These are phyloP conservation scores for Protobothrops mucrosquamatus DNA, from an alignment of 2,113 vertebrate species.

Conservation along the genomic window DNA sequence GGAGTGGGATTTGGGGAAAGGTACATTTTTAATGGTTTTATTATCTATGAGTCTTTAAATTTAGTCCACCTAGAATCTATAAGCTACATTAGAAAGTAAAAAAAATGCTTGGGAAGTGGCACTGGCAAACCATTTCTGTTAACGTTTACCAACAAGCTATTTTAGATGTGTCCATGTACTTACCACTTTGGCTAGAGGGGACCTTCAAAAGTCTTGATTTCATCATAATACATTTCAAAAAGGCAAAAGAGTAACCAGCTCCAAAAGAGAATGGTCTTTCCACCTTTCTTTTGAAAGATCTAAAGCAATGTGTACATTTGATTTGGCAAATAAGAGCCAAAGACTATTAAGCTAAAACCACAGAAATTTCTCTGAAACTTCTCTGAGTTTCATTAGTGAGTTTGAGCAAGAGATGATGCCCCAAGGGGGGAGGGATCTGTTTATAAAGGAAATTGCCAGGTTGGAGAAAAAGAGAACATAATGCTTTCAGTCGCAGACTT, in stretches of 20 bases:
- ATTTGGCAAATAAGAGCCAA: background rate
- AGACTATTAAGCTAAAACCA: background rate
- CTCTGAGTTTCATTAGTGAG: background rate
- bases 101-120: background rate
- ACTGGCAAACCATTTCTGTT: background rate
- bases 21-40: background rate
- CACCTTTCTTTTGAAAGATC: background rate
- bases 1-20: too few species aligned
- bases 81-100: background rate
- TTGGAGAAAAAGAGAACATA: background rate
- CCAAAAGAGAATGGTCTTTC: background rate
- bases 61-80: background rate
- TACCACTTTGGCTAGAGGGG: background rate
- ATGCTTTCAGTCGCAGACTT: background rate
- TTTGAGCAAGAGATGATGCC: background rate
- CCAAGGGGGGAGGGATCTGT: background rate
- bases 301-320: background rate
- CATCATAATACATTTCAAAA: background rate
- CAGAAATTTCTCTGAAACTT: background rate
- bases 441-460: background rate
- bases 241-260: background rate
- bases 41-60: background rate
- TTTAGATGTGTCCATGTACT: background rate
- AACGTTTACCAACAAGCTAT: background rate
- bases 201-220: background rate